Evolutionary conservation across 2,797 vertebrate species (phyloP), one percentile per base, ranked within the genome.

Genomic region (Tinamus major): DNA sequence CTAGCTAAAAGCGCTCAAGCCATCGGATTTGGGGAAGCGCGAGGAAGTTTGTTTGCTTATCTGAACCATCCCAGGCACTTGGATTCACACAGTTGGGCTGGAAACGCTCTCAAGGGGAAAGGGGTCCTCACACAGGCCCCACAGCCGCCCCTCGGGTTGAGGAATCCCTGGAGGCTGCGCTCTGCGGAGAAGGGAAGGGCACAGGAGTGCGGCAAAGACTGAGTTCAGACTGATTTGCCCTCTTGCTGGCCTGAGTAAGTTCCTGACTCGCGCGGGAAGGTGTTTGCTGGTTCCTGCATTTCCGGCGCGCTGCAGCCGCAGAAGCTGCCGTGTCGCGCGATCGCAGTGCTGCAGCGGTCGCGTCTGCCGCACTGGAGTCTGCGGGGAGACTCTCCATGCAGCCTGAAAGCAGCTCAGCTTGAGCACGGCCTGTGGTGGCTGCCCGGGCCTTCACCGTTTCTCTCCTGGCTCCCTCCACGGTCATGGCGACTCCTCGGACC

Each of bases 31-130:
- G 72, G 85, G 80, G 46, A 96, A 93, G 69, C 24, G 16, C 65
- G 91, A 71, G 75, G 17, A 86, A 95, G 83, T 95, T 89, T 89
- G 58, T 93, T 95, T 95, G 79, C 81, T 88, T 95, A 90, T 88
- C 68, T 79, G 83, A 96, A 80, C 80, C 63, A 68, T 91, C 58
- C 75, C 49, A 75, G 75, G 70, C 89, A 81, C 63, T 80, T 42
- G 53, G 63, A 77, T 88, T 91, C 0, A 0, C 37, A 80, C 83
- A 82, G 58, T 64, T 71, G 68, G 49, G 76, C 64, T 91, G 71
- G 55, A 90, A 92, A 90, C 49, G 90, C 91, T 15, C 75, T 72
- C 83, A 17, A 51, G 78, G 94, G 89, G 79, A 56, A 86, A 44
- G 51, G 20, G 53, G 86, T 91, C 81, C 67, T 79, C 62, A 51